Percentiles rank a stretch among this genome's conserved stretches.
phyloP scores from a whole-genome alignment of 2,888 invertebrate species.

The Leucophenga montana region DNA sequence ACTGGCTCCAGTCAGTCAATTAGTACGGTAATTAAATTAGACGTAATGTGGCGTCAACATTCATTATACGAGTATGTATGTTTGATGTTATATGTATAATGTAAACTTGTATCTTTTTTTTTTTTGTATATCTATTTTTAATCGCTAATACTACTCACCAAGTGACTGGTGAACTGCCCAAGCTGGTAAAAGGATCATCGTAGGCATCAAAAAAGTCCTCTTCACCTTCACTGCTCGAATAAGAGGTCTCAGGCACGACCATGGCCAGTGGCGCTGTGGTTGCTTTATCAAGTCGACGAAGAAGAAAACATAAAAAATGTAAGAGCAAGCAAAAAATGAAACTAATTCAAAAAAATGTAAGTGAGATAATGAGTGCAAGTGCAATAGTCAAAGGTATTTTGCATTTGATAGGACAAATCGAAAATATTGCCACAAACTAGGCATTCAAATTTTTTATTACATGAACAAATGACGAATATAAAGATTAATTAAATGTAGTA shows the following conservation, averaged over 20 bases:
- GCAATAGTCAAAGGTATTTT: background rate
- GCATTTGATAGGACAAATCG: no score
- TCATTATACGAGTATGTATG: no score
- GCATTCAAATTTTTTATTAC: no score
- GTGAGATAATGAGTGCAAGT: background rate
- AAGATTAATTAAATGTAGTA: conserved; percentile 14
- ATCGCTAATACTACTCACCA: conserved; percentile 66
- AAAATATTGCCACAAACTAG: no score
- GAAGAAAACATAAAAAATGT: background rate
- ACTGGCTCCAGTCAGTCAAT: background rate
- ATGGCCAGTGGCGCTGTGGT: conserved; percentile 68
- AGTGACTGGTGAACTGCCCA: conserved; percentile 71
- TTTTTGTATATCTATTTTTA: no score
- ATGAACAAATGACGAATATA: no score
- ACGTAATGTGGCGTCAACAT: no score
- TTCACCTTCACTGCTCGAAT: conserved; percentile 97
- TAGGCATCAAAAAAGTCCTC: conserved; percentile 96
- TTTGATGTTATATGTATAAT: background rate
- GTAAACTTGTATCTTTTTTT: background rate
- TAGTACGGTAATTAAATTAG: conserved; percentile 15
- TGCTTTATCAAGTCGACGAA: conserved; percentile 51
- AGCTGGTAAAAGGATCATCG: conserved; percentile 78
- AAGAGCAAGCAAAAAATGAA: background rate
- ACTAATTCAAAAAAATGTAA: background rate
- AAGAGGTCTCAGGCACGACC: conserved; percentile 91